These are phyloP conservation scores for Sclerodermus sp. DNA, from an alignment of 2,888 invertebrate species.

Conservation along the genomic window DNA sequence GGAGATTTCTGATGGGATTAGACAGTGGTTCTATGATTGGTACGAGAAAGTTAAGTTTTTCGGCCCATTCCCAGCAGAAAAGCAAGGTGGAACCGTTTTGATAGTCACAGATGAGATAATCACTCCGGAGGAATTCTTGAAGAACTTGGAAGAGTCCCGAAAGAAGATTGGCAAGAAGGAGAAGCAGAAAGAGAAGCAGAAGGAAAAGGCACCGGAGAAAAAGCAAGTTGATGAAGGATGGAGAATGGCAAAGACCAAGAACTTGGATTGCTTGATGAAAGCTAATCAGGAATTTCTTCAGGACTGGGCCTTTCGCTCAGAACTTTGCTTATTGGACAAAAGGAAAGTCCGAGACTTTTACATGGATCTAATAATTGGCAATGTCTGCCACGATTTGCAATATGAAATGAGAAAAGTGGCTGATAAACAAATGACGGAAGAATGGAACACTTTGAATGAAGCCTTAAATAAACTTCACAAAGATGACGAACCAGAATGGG, in stretches of 20 bases:
- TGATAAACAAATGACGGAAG: constrained; percentile 69
- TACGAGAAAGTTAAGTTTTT: constrained; percentile 64
- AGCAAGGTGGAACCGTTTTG: constrained; percentile 70
- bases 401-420: constrained; percentile 69
- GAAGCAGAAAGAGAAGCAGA: constrained; percentile 13
- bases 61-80: constrained; percentile 73
- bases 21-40: constrained; percentile 75
- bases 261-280: neutral
- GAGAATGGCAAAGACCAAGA: constrained; percentile 12
- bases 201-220: constrained; percentile 10
- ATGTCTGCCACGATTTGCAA: constrained; percentile 68
- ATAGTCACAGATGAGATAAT: constrained; percentile 65
- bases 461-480: constrained; percentile 60
- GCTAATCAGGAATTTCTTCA: too few species aligned
- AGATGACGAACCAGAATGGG: constrained; percentile 21
- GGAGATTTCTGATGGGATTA: constrained; percentile 74
- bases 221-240: constrained; percentile 10
- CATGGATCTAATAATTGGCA: constrained; percentile 67
- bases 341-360: constrained; percentile 48
- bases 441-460: constrained; percentile 61
- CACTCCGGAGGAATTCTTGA: constrained; percentile 64
- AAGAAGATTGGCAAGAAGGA: constrained; percentile 31
- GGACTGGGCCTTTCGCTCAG: too few species aligned
- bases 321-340: too few species aligned
- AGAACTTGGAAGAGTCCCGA: constrained; percentile 37